Conservation (phyloP, 1,140 invertebrate species). For the Cydia pomonella region DNA sequence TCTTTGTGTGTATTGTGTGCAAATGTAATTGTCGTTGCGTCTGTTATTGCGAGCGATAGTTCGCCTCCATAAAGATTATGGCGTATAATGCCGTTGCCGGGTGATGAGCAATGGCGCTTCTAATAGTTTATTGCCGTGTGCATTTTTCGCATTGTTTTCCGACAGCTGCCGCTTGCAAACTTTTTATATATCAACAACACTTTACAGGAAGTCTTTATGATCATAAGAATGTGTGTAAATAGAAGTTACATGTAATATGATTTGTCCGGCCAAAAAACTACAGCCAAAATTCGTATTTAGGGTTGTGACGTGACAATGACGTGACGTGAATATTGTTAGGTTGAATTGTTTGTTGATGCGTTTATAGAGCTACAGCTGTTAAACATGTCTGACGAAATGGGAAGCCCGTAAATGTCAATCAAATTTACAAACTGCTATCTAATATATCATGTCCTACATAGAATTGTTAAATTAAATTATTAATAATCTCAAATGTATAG, state of each 20-base stretch:
- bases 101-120: slow-evolving; percentile 41
- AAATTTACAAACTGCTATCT: neutral
- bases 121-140: slow-evolving; percentile 42
- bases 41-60: slow-evolving; percentile 46
- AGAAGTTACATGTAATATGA: slow-evolving; percentile 56
- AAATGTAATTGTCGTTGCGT: slow-evolving; percentile 58
- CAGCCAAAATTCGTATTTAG: slow-evolving; percentile 57
- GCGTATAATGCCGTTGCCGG: slow-evolving; percentile 38
- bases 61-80: slow-evolving; percentile 46
- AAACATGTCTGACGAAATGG: neutral
- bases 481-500: neutral
- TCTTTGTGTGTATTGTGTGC: slow-evolving; percentile 52
- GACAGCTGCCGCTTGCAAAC: neutral
- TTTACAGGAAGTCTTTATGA: slow-evolving; percentile 26
- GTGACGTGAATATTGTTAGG: slow-evolving; percentile 43
- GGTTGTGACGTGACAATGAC: slow-evolving; percentile 41
- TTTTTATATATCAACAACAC: slow-evolving; percentile 7
- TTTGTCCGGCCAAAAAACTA: slow-evolving; percentile 60
- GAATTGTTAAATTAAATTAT: neutral
- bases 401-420: slow-evolving; percentile 2
- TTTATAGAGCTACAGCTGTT: slow-evolving; percentile 37
- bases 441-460: too few relatives aligned
- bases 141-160: slow-evolving; percentile 42
- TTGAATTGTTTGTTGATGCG: slow-evolving; percentile 39
- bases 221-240: slow-evolving; percentile 58